Percentiles rank a stretch among this genome's conserved stretches.
phyloP scores from a whole-genome alignment of 2,888 invertebrate species.

The Anoplius nigerrimus region DNA sequence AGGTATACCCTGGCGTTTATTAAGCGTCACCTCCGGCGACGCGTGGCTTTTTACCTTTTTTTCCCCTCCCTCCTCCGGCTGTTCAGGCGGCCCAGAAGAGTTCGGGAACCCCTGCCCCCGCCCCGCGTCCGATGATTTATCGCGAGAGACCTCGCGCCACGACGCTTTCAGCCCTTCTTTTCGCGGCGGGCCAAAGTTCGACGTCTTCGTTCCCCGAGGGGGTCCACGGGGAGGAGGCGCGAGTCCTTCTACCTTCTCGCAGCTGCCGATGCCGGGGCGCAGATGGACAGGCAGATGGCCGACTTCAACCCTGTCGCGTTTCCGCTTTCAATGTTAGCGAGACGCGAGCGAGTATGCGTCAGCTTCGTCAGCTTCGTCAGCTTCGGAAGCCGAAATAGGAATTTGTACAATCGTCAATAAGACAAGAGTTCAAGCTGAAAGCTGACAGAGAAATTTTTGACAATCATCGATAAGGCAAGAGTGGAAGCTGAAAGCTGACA shows the following conservation, averaged over 20 bases:
- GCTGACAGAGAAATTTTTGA: too few relatives aligned
- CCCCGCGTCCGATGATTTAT: too few relatives aligned
- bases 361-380: too few relatives aligned
- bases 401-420: too few relatives aligned
- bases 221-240: conserved; percentile 33
- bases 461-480: conserved; percentile 9
- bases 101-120: too few relatives aligned
- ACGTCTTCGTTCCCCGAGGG: conserved; percentile 50
- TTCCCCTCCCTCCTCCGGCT: background rate
- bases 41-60: background rate
- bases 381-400: too few relatives aligned
- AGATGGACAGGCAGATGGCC: conserved; percentile 67
- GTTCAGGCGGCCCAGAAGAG: too few relatives aligned
- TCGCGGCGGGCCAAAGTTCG: conserved; percentile 46
- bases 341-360: background rate
- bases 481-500: conserved; percentile 4
- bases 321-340: too few relatives aligned
- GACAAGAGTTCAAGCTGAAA: too few relatives aligned
- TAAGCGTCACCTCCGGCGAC: conserved; percentile 18
- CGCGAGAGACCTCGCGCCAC: conserved; percentile 18
- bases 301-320: conserved; percentile 53
- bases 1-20: too few relatives aligned
- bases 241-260: conserved; percentile 49
- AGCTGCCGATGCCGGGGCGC: conserved; percentile 58
- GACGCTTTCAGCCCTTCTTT: conserved; percentile 7